Evolutionary conservation across 2,113 vertebrate species (phyloP), one percentile per base, ranked within the genome.

Genomic region (Cochlearius cochlearius): DNA sequence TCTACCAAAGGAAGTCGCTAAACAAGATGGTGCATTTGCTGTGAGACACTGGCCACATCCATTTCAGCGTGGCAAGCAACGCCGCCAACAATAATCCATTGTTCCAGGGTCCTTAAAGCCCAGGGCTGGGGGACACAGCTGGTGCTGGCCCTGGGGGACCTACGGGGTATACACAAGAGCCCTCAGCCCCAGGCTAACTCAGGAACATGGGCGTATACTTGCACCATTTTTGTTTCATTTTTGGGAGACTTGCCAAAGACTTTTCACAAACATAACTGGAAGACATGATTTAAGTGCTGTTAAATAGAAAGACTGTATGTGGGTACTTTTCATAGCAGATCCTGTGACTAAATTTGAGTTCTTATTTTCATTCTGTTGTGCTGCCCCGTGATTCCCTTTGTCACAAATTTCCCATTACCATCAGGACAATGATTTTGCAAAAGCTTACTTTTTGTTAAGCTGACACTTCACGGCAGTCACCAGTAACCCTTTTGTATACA

Each of bases 41-140:
- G 7, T 7, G 45, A 22, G n/a, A 38, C 52, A 55, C 12, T 55
- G 0, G 15, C 53, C 74, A 38, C 52, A 30, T 60, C 32, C 32
- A 41, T 39, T 53, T 41, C 0, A 2, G 63, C 1, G 1, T 8
- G 8, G 30, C 52, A 69, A 13, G 29, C 19, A 49, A 20, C 0
- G 15, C 32, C 49, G 34, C 39, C 32, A 59, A 16, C 0, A 1
- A 43, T 7, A 45, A 56, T 5, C 32, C 53, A 36, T 22, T 32
- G 23, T 50, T 47, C 76, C 25, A 32, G 41, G 29, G 27, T 45
- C 25, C 71, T 50, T 59, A 26, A 47, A 21, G 32, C 12, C 3
- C 9, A 16, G 30, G 26, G 60, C 49, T 69, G 6, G 26, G 21
- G n/a, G 27, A 62, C n/a, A 27, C 6, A 10, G 72, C 30, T 2